A percentile compares a stretch with the other conserved stretches of the same genome.
phyloP scores from a whole-genome alignment of 92 coral and sea anemone species.

The Virgularia gustaviana region DNA sequence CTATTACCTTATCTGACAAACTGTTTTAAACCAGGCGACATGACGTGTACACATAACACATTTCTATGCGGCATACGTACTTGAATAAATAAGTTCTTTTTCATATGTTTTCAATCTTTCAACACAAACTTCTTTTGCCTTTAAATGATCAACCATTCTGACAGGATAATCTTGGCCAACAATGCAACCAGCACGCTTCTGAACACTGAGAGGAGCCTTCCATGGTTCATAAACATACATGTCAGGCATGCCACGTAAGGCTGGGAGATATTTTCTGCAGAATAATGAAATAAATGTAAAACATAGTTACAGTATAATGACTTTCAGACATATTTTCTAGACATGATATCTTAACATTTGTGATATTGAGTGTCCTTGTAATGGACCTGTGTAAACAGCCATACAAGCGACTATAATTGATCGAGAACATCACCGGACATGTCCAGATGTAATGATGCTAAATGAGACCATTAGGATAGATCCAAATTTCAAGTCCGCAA shows the following conservation, averaged over 20 bases:
- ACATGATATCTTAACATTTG: too few relatives aligned
- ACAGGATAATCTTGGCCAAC: slow-evolving; percentile 80
- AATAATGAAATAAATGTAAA: neutral
- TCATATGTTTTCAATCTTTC: slow-evolving; percentile 17
- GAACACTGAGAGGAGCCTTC: slow-evolving; percentile 68
- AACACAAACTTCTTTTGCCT: slow-evolving; percentile 46
- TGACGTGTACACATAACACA: neutral
- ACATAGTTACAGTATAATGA: neutral
- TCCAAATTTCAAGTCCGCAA: too few relatives aligned
- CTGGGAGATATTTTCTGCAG: slow-evolving; percentile 83
- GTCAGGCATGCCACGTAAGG: slow-evolving; percentile 68
- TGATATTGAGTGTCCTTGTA: too few relatives aligned
- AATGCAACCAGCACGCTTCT: slow-evolving; percentile 68
- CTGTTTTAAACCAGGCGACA: neutral
- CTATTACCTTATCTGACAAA: too few relatives aligned
- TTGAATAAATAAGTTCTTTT: slow-evolving; percentile 16
- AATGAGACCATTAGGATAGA: too few relatives aligned
- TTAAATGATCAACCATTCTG: slow-evolving; percentile 62
- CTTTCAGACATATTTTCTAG: too few relatives aligned
- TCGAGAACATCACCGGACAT: too few relatives aligned
- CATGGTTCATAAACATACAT: slow-evolving; percentile 86
- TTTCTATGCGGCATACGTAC: neutral
- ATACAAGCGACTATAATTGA: too few relatives aligned
- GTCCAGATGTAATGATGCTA: too few relatives aligned
- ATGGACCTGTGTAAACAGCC: too few relatives aligned